These are phyloP conservation scores for Meliscaeva auricollis DNA, from an alignment of 2,888 invertebrate genomes.

Conservation along the genomic window DNA sequence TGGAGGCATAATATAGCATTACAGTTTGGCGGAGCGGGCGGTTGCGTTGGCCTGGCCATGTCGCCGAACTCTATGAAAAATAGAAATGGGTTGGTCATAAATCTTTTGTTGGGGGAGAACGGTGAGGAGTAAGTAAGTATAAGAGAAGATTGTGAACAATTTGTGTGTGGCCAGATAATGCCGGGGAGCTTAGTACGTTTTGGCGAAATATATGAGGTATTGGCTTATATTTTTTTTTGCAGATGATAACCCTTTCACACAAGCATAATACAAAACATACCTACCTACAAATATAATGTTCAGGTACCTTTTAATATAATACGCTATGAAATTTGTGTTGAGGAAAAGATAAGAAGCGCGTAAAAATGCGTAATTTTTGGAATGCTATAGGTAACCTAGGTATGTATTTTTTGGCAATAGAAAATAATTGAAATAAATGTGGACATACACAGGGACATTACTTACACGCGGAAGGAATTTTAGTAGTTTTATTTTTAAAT, in stretches of 20 bases:
- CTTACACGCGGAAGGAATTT: no score
- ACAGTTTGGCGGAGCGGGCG: constrained; percentile 9
- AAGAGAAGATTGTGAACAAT: constrained; percentile 65
- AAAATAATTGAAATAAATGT: no score
- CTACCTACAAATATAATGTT: neutral
- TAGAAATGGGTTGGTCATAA: constrained; percentile 75
- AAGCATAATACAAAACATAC: neutral
- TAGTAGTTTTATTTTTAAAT: no score
- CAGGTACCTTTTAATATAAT: neutral
- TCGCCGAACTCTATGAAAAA: constrained; percentile 68
- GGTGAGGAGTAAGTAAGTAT: no score
- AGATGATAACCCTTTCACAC: constrained; percentile 39
- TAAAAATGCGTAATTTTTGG: constrained; percentile 29
- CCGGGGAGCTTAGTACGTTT: constrained; percentile 66
- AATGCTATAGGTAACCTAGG: no score
- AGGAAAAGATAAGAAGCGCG: constrained; percentile 17
- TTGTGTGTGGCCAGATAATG: constrained; percentile 76
- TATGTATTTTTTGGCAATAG: neutral
- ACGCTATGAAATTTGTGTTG: neutral
- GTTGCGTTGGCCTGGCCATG: constrained; percentile 18
- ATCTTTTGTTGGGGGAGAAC: constrained; percentile 57
- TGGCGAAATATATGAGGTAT: constrained; percentile 66
- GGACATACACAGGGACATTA: no score
- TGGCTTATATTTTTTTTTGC: constrained; percentile 44
- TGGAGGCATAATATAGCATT: constrained; percentile 10